Conservation (phyloP, 2,888 invertebrate species). For the Latrodectus elegans region DNA sequence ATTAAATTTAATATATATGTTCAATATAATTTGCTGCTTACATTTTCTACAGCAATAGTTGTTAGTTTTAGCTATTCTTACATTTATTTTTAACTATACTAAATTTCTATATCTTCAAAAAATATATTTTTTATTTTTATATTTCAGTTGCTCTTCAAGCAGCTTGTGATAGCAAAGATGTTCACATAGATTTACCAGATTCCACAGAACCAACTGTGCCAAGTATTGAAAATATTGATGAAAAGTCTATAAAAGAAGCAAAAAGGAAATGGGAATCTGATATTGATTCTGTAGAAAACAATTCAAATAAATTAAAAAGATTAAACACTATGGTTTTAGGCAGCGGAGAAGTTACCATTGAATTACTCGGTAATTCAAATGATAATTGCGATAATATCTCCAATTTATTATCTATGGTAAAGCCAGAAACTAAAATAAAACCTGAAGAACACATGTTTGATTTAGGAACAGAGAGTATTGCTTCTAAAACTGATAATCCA, state of each 20-base stretch:
- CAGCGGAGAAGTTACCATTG: slow-evolving; percentile 46
- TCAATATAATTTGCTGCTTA: neutral
- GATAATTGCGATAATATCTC: slow-evolving; percentile 54
- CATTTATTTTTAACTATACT: too few species aligned
- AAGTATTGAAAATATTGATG: slow-evolving; percentile 10
- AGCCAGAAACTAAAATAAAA: slow-evolving; percentile 40
- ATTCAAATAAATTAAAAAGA: slow-evolving; percentile 45
- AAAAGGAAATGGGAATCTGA: slow-evolving; percentile 61
- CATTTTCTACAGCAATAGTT: neutral
- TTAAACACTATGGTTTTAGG: slow-evolving; percentile 42
- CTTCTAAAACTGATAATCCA: slow-evolving; percentile 21
- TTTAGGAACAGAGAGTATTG: slow-evolving; percentile 23
- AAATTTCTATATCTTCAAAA: too few species aligned
- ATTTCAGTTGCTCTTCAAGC: slow-evolving; percentile 60
- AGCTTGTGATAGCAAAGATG: slow-evolving; percentile 60
- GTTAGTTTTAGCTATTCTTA: too few species aligned
- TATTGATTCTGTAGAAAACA: slow-evolving; percentile 18
- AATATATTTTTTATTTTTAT: neutral
- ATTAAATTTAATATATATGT: neutral
- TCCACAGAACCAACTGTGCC: slow-evolving; percentile 14
- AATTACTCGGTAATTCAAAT: slow-evolving; percentile 23
- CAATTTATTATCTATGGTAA: slow-evolving; percentile 43
- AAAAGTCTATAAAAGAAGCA: slow-evolving; percentile 39
- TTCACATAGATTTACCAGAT: slow-evolving; percentile 23
- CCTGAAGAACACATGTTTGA: slow-evolving; percentile 38